Percentiles rank a stretch among this genome's conserved stretches.
Evolutionary conservation across 2,888 invertebrate genomes (phyloP).

Genomic region (Parasteatoda lunata): DNA sequence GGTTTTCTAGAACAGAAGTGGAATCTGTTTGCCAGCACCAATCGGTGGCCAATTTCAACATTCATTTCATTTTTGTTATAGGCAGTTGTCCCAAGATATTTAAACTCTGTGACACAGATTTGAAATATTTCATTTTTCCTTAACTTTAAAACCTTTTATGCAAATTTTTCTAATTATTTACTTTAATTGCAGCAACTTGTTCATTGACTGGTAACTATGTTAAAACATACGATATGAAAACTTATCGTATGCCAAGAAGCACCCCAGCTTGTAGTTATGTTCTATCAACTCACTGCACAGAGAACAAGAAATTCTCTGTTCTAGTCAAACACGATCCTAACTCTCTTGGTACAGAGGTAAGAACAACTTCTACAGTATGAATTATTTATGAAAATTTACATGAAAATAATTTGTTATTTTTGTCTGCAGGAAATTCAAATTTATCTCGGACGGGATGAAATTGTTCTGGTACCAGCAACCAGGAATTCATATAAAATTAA

Average conservation of each 20-base stretch:
- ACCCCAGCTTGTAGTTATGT: constrained; percentile 17
- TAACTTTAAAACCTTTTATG: neutral
- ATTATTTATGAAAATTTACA: neutral
- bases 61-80: neutral
- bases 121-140: too few relatives aligned
- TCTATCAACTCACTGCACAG: constrained; percentile 44
- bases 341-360: constrained; percentile 26
- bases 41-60: neutral
- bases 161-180: neutral
- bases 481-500: constrained; percentile 7
- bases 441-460: constrained; percentile 18
- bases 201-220: constrained; percentile 38
- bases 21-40: too few relatives aligned
- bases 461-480: constrained; percentile 15
- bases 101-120: neutral
- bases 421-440: constrained; percentile 27
- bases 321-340: constrained; percentile 14
- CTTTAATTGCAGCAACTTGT: constrained; percentile 43
- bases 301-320: constrained; percentile 51
- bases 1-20: too few relatives aligned
- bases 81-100: neutral
- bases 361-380: neutral
- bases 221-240: constrained; percentile 47
- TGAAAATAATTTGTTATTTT: neutral
- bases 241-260: constrained; percentile 3